These are phyloP conservation scores for Aspidiotus destructor DNA, from an alignment of 2,888 invertebrate genomes.

Conservation along the genomic window DNA sequence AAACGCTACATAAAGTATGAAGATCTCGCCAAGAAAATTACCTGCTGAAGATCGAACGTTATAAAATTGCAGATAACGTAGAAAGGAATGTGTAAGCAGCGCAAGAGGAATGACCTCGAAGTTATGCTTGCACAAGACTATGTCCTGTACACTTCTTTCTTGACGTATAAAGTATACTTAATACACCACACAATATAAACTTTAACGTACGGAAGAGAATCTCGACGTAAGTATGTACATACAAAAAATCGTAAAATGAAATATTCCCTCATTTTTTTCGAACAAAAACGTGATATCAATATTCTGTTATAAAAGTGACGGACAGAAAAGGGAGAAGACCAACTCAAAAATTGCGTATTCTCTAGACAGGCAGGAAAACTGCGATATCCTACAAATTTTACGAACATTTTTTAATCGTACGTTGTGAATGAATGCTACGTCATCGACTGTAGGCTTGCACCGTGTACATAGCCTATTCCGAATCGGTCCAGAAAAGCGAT, in stretches of 20 bases:
- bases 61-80: conserved; percentile 4
- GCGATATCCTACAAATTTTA: neutral
- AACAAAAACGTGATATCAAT: too few species aligned
- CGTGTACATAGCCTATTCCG: neutral
- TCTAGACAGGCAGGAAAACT: too few species aligned
- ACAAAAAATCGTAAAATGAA: too few species aligned
- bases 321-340: too few species aligned
- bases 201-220: too few species aligned
- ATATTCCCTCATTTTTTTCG: too few species aligned
- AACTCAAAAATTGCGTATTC: too few species aligned
- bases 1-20: neutral
- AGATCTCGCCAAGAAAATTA: neutral
- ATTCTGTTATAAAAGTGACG: too few species aligned
- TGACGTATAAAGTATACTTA: too few species aligned
- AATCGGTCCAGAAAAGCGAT: neutral
- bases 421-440: conserved; percentile 4
- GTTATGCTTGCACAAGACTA: neutral
- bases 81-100: neutral
- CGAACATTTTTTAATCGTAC: neutral
- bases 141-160: neutral
- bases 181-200: too few species aligned
- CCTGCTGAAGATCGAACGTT: neutral
- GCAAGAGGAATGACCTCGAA: conserved; percentile 3
- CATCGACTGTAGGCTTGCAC: neutral
- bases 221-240: too few species aligned